Conservation (phyloP, 2,797 vertebrate species). For the Rhynchonycteris naso region DNA sequence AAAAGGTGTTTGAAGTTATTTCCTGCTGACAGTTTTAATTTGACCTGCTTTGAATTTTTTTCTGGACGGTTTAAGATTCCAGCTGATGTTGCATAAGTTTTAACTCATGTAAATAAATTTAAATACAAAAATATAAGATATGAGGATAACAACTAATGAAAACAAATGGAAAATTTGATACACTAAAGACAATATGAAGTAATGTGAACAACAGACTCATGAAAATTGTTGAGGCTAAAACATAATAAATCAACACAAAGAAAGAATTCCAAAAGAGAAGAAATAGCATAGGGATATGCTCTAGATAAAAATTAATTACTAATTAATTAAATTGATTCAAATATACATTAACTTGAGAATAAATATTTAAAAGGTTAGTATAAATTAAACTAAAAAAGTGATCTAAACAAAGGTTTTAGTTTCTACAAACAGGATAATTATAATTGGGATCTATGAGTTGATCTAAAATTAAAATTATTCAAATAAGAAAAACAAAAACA, state of each 20-base stretch:
- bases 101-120: conserved; percentile 62
- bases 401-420: neutral
- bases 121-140: conserved; percentile 61
- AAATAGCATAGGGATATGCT: neutral
- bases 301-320: neutral
- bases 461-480: neutral
- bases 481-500: neutral
- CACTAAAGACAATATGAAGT: neutral
- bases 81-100: conserved; percentile 4
- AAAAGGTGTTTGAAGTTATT: conserved; percentile 55
- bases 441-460: neutral
- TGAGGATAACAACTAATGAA: conserved; percentile 42
- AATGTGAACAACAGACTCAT: neutral
- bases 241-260: neutral
- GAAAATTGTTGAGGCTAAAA: neutral
- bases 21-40: conserved; percentile 70
- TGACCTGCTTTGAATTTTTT: conserved; percentile 60
- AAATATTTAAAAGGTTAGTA: neutral
- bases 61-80: conserved; percentile 46
- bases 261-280: neutral
- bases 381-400: neutral
- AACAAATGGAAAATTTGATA: conserved; percentile 31
- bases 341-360: neutral
- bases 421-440: neutral
- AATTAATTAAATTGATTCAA: neutral